Conservation (phyloP, 2,113 vertebrate genomes). For the Manacus vitellinus region DNA sequence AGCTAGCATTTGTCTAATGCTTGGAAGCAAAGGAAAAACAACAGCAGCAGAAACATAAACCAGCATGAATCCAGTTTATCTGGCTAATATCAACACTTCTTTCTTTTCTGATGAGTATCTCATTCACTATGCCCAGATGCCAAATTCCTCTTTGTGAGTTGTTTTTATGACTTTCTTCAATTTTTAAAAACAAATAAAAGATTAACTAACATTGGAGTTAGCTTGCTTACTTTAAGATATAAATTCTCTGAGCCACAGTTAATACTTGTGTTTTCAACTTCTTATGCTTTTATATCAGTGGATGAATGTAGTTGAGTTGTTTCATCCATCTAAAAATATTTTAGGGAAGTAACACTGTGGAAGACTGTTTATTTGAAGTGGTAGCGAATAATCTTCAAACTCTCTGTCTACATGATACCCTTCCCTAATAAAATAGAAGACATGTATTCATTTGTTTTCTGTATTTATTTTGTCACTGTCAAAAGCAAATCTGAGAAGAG, state of each 20-base stretch:
- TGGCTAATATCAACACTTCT: conserved; percentile 26
- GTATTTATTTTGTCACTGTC: conserved; percentile 30
- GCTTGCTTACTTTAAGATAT: conserved; percentile 62
- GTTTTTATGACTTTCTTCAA: conserved; percentile 54
- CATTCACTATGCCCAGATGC: neutral
- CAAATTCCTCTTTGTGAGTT: conserved; percentile 24
- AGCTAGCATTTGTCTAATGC: neutral
- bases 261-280: conserved; percentile 54
- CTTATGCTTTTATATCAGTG: neutral
- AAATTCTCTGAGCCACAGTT: conserved; percentile 50
- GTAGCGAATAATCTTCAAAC: conserved; percentile 50
- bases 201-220: conserved; percentile 55
- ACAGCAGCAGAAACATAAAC: neutral
- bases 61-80: neutral
- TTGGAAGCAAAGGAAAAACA: conserved; percentile 15
- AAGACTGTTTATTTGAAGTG: conserved; percentile 65
- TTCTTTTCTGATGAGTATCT: conserved; percentile 34
- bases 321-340: conserved; percentile 57
- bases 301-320: conserved; percentile 34
- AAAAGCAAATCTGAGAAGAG: conserved; percentile 59
- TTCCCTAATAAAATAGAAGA: conserved; percentile 59
- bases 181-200: conserved; percentile 70
- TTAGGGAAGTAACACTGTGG: neutral
- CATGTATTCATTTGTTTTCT: conserved; percentile 32
- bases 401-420: neutral